phyloP scores from a whole-genome alignment of 1,140 invertebrate genomes.

The Dendroctonus valens region DNA sequence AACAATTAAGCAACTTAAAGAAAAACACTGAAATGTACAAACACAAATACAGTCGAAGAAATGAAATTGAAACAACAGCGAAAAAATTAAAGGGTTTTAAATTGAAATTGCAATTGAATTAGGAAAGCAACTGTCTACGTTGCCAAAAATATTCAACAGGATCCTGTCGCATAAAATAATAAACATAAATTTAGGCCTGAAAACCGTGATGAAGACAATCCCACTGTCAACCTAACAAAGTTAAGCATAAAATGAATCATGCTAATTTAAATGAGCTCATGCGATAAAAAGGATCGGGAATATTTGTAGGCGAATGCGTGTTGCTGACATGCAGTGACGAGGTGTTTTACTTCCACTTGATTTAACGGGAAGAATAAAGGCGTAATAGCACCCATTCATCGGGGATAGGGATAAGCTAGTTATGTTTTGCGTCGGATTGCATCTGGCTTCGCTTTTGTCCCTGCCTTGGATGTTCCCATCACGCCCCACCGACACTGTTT shows the following conservation, averaged over 20 bases:
- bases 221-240: too few species aligned
- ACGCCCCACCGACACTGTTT: constrained; percentile 12
- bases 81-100: too few species aligned
- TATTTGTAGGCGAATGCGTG: constrained; percentile 35
- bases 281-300: constrained; percentile 25
- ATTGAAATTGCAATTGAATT: too few species aligned
- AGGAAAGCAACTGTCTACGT: too few species aligned
- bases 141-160: too few species aligned
- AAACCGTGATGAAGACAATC: background rate
- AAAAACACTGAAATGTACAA: too few species aligned
- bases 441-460: constrained; percentile 47
- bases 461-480: constrained; percentile 44
- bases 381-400: constrained; percentile 42
- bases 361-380: constrained; percentile 45
- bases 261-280: constrained; percentile 19
- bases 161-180: background rate
- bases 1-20: too few species aligned
- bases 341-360: constrained; percentile 48
- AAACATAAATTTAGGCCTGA: background rate
- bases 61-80: too few species aligned
- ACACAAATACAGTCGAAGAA: too few species aligned
- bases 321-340: constrained; percentile 46
- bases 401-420: constrained; percentile 48
- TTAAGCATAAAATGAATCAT: too few species aligned
- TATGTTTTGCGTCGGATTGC: constrained; percentile 43